Percentiles rank a stretch among this genome's conserved stretches.
Conservation (phyloP, 2,113 vertebrate species). For the Silurus meridionalis region DNA sequence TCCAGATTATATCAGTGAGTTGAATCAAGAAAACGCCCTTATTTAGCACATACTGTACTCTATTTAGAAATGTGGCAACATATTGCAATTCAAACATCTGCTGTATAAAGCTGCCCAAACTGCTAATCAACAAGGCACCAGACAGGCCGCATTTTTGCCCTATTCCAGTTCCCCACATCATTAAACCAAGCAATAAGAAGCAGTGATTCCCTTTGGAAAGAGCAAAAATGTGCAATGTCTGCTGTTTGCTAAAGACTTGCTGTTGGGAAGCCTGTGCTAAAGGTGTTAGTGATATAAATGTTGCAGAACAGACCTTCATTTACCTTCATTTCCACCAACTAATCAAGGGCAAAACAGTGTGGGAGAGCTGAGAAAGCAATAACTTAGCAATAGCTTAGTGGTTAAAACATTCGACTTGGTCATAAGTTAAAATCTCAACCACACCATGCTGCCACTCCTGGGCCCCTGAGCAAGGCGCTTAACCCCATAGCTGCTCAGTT, state of each 20-base stretch:
- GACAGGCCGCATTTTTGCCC: neutral
- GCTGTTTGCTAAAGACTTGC: neutral
- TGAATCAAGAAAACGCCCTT: neutral
- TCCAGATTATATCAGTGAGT: neutral
- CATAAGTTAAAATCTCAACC: too few relatives aligned
- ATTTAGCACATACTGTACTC: neutral
- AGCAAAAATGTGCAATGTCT: constrained; percentile 5
- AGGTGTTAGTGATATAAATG: neutral
- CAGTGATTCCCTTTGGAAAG: neutral
- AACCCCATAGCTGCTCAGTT: too few relatives aligned
- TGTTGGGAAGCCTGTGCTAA: neutral
- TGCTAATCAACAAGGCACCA: neutral
- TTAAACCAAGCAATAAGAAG: constrained; percentile 1
- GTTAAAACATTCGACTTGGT: too few relatives aligned
- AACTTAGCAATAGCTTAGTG: neutral
- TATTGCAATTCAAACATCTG: neutral
- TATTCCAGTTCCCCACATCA: neutral
- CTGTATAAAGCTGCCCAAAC: constrained; percentile 9
- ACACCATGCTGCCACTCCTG: too few relatives aligned
- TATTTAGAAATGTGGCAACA: neutral
- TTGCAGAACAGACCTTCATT: constrained; percentile 1
- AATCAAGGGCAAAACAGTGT: neutral
- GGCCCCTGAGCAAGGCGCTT: too few relatives aligned
- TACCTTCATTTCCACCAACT: neutral
- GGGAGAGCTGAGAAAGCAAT: neutral